These are phyloP conservation scores for Aricia artaxerxes DNA, from an alignment of 2,888 invertebrate genomes.

Conservation along the genomic window DNA sequence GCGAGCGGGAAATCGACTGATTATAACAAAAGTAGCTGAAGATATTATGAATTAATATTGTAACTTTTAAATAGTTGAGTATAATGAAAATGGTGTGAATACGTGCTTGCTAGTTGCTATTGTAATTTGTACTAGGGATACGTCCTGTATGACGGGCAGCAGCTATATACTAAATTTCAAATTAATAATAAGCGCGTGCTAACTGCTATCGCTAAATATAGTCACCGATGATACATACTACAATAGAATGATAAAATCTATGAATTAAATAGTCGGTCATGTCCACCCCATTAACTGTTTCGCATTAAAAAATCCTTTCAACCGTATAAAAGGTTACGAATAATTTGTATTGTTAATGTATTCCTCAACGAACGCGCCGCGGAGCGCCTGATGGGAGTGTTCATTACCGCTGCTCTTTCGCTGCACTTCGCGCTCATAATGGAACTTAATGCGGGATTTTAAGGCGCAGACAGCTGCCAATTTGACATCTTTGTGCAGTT, in stretches of 20 bases:
- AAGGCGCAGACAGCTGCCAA: no score
- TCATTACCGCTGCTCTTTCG: conserved; percentile 5
- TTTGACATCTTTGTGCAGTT: no score
- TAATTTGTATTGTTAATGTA: background rate
- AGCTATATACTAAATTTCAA: no score
- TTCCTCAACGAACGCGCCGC: background rate
- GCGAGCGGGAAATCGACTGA: background rate
- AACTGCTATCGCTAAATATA: no score
- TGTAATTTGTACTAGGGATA: no score
- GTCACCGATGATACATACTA: background rate
- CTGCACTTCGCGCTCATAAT: background rate
- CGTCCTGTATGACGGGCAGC: no score
- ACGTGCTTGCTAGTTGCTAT: no score
- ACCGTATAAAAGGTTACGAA: background rate
- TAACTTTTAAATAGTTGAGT: background rate
- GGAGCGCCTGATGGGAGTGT: background rate
- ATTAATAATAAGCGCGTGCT: no score
- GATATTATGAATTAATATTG: background rate
- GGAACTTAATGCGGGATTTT: background rate
- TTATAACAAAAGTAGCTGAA: background rate
- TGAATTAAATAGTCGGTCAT: background rate
- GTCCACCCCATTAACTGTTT: background rate
- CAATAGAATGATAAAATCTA: background rate
- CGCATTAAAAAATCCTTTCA: background rate
- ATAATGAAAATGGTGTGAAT: background rate